These are phyloP conservation scores for Leptinotarsa defecta DNA, from an alignment of 1,140 invertebrate genomes.

Conservation along the genomic window DNA sequence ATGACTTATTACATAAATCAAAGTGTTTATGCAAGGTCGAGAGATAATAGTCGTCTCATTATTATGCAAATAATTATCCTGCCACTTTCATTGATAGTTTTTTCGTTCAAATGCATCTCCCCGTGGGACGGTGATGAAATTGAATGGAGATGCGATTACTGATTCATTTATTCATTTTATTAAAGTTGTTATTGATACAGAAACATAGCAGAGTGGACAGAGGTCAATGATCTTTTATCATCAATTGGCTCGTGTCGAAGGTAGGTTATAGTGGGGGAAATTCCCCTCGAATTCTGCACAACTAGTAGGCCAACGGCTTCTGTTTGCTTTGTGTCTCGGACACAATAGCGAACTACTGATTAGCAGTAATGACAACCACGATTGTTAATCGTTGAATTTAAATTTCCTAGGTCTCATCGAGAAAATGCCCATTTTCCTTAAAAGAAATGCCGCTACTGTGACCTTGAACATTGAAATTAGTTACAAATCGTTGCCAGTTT, in stretches of 20 bases:
- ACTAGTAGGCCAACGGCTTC: too few species aligned
- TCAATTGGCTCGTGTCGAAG: background rate
- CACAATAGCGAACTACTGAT: too few species aligned
- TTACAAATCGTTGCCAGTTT: too few species aligned
- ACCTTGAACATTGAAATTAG: too few species aligned
- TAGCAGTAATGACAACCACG: too few species aligned
- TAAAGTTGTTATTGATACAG: background rate
- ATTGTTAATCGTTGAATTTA: too few species aligned
- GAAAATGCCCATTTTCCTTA: too few species aligned
- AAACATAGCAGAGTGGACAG: background rate
- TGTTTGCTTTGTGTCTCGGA: too few species aligned
- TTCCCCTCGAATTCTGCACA: too few species aligned
- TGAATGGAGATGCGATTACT: background rate
- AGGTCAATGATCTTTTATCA: background rate
- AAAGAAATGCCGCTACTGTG: too few species aligned
- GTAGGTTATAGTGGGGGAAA: too few species aligned
- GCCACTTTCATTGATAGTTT: background rate
- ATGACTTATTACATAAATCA: slow-evolving; percentile 25
- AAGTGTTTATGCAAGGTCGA: slow-evolving; percentile 27
- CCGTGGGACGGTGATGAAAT: background rate
- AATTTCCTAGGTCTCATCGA: too few species aligned
- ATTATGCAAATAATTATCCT: slow-evolving; percentile 17
- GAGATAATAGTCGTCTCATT: slow-evolving; percentile 9
- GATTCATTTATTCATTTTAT: background rate
- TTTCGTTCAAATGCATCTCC: background rate